Base-by-base conservation (phyloP, 2,113 vertebrate species). In the Sceloporus tristichus region DNA sequence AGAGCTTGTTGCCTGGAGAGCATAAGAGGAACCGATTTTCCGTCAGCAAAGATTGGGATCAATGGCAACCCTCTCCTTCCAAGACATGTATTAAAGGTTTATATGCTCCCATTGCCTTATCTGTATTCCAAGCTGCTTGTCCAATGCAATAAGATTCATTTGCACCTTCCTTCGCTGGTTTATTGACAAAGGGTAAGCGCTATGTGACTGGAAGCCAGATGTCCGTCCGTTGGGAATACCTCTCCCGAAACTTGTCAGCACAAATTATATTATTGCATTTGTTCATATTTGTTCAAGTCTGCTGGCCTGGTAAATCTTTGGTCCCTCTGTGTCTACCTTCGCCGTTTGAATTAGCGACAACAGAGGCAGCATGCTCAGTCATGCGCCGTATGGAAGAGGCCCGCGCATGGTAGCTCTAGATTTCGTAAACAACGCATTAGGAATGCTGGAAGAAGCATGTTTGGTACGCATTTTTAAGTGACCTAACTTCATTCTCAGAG, bases 11-110 rank as follows among this genome's bases (percentile, higher is more conserved):
- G 94, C 96, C 97, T 97, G 90, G 91, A 96, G 97, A 97, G 95
- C 96, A 97, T 98, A 97, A 95, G 96, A 96, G 97, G 93, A 96
- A 98, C 97, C 97, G 98, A 98, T 98, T 98, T 98, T 97, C 98
- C 98, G 98, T 97, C 98, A 98, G 96, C 95, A 96, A 94, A 96
- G 96, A 98, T 98, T 96, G 97, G 96, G 96, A 97, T 98, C 97
- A 98, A 97, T 97, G 95, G 95, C 94, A 93, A 93, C 94, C 93
- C 93, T 95, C 94, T 94, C 92, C 86, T 96, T 95, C 94, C 91
- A 96, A 87, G 96, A 97, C 96, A 97, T 97, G 98, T 98, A 97
- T 97, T 95, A 97, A 97, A 96, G 97, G 97, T 98, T 97, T 98
- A 98, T 97, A 97, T 94, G 97, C 95, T 97, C 90, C 92, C 96